Evolutionary conservation across 2,888 invertebrate genomes (phyloP).

Genomic region (Villa cingulata): DNA sequence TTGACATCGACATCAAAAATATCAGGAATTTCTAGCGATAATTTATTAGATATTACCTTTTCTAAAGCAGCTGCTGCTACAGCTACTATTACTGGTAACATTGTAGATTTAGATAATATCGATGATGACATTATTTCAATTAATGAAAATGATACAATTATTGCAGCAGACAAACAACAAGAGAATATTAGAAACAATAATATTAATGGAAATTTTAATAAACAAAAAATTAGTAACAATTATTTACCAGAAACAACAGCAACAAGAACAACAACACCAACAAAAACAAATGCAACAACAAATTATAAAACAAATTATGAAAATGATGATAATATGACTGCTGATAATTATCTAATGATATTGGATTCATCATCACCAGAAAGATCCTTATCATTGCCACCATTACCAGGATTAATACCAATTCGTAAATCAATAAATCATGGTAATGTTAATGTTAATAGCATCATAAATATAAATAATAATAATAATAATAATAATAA

Average conservation of each 20-base stretch:
- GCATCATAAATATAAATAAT: constrained; percentile 5
- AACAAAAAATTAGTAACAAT: not conserved
- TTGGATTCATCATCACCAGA: not conserved
- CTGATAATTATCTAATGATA: not conserved
- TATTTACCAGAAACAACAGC: no score
- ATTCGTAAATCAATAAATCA: constrained; percentile 11
- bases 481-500: not conserved
- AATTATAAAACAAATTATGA: no score
- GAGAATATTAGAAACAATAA: not conserved
- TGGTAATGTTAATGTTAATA: not conserved
- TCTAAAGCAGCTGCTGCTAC: no score
- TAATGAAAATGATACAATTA: no score
- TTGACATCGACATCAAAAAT: not conserved
- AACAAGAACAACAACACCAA: no score
- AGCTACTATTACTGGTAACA: no score
- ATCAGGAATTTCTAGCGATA: not conserved
- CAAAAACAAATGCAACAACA: no score
- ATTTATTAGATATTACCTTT: not conserved
- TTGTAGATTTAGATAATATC: no score
- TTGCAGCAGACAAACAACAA: not conserved
- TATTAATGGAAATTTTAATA: not conserved
- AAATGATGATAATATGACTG: not conserved
- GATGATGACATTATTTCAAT: no score
- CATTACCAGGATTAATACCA: constrained; percentile 18
- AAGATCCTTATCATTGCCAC: constrained; percentile 10